These are phyloP conservation scores for Suncus etruscus DNA, from an alignment of 2,113 vertebrate species.

Conservation along the genomic window DNA sequence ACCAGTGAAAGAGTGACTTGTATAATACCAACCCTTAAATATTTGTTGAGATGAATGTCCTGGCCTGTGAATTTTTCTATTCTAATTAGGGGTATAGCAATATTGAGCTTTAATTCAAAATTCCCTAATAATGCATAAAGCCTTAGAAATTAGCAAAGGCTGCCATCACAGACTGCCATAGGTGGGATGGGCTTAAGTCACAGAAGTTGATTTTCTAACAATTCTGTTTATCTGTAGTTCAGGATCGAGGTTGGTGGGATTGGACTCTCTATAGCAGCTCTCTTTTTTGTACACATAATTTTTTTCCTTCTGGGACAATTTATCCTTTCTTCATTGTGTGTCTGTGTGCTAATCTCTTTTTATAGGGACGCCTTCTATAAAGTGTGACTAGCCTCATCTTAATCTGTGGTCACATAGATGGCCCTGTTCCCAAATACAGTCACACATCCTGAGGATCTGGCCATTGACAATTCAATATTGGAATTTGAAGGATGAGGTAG, in stretches of 20 bases:
- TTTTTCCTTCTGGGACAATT: neutral
- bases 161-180: neutral
- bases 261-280: neutral
- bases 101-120: neutral
- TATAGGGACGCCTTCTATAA: neutral
- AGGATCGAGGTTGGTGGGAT: neutral
- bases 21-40: neutral
- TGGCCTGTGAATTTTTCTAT: neutral
- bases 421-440: too few species aligned
- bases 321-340: neutral
- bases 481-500: too few species aligned
- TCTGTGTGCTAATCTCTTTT: neutral
- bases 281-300: neutral
- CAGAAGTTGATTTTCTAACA: neutral
- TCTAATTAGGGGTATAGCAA: neutral
- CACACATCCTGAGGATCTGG: too few species aligned
- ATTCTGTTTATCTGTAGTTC: neutral
- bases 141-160: neutral
- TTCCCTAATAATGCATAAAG: neutral
- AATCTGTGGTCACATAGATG: too few species aligned
- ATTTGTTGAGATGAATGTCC: neutral
- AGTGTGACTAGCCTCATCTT: too few species aligned
- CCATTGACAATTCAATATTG: too few species aligned
- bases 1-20: constrained; percentile 4
- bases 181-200: neutral